Evolutionary conservation across 2,797 vertebrate species (phyloP), one percentile per base, ranked within the genome.

Genomic region (Xenopus petersii): DNA sequence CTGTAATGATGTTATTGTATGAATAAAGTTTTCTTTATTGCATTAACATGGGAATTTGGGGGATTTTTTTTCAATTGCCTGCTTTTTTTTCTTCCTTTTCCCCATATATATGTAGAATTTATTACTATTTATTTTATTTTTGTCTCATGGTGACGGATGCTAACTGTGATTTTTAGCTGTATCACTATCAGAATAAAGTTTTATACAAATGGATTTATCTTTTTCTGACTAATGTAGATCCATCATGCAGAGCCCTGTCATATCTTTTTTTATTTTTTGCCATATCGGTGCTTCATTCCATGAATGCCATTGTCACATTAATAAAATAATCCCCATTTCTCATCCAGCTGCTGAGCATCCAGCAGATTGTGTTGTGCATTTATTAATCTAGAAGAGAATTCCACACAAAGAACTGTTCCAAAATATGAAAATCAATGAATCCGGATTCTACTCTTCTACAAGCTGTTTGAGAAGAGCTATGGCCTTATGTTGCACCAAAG

Each of bases 21-120:
- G 89, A 93, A 93, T 93, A 91, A 92, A 90, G 88, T 89, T 92
- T 90, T 90, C 91, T 91, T 92, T 93, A 89, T 89, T 87, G 87
- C 88, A 89, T 81, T 75, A 76, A 89, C 86, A 82, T 82, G 85
- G 84, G 84, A 81, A 75, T 81, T 74, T 58, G 13, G 56, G 70
- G 70, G 69, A 68, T 30, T 72, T 72, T 62, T 63, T 66, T 62
- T n/a, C 15, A 33, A 47, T 64, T 73, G 75, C 70, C 71, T 73
- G 64, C 70, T 66, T 65, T 56, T 56, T 72, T 55, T 26, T 64
- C 69, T 10, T 77, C 65, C 62, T 9, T 11, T 49, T 55, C 26
- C 11, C 54, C 67, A 48, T 46, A 15, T 69, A 58, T 33, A 59
- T 70, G 63, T 58, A 49, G 58, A 54, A 72, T 51, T 46, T 62